These are phyloP conservation scores for Orius laevigatus DNA, from an alignment of 1,140 invertebrate species.

Conservation along the genomic window DNA sequence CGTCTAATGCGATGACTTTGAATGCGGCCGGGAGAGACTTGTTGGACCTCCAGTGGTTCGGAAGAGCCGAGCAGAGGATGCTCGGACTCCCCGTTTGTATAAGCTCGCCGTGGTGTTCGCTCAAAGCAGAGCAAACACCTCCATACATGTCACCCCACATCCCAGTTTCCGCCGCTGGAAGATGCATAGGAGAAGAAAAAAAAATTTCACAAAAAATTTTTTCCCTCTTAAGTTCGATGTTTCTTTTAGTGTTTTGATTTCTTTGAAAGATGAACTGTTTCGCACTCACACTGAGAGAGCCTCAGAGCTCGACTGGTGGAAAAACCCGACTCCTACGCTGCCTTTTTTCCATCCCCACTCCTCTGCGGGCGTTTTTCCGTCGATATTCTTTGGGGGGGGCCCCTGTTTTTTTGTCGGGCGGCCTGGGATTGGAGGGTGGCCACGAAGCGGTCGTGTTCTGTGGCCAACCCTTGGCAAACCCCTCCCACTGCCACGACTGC, in stretches of 20 bases:
- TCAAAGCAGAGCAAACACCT: constrained; percentile 56
- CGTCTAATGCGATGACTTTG: constrained; percentile 77
- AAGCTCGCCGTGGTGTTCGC: constrained; percentile 75
- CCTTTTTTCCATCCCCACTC: constrained; percentile 17
- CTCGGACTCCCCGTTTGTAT: constrained; percentile 81
- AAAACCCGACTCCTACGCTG: constrained; percentile 11
- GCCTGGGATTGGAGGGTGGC: constrained; percentile 18
- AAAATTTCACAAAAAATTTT: constrained; percentile 6
- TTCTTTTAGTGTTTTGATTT: not conserved
- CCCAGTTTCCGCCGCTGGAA: constrained; percentile 31
- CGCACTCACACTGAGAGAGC: not conserved
- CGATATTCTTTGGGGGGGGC: constrained; percentile 18
- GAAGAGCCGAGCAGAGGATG: constrained; percentile 76
- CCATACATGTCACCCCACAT: constrained; percentile 47
- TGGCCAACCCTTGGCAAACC: constrained; percentile 23
- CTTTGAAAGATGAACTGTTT: not conserved
- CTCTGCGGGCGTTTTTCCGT: constrained; percentile 18
- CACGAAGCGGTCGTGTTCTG: constrained; percentile 23
- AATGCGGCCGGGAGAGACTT: constrained; percentile 88
- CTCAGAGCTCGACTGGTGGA: constrained; percentile 10
- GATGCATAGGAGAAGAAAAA: constrained; percentile 29
- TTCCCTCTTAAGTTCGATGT: not conserved
- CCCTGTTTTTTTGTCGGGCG: constrained; percentile 9
- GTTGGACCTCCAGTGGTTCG: constrained; percentile 90
- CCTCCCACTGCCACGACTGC: constrained; percentile 8